Conservation (phyloP, 2,888 invertebrate species). For the Xestia sexstrigata region DNA sequence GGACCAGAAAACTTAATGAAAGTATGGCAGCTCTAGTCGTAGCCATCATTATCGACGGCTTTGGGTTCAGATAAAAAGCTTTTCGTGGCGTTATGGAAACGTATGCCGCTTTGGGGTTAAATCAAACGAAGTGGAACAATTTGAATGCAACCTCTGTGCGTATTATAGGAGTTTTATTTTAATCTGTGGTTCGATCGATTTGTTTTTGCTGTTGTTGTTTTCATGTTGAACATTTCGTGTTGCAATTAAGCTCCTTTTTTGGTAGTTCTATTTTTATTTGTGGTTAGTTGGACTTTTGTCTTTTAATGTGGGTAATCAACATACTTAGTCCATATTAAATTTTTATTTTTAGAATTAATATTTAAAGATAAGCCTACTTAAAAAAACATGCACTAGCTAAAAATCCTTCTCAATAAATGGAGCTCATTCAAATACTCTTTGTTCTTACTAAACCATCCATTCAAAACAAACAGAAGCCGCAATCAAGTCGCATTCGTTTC, state of each 20-base stretch:
- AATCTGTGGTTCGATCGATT: conserved; percentile 57
- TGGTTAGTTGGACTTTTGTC: too few relatives aligned
- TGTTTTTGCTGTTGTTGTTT: conserved; percentile 20
- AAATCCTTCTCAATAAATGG: neutral
- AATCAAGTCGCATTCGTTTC: conserved; percentile 58
- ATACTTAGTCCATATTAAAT: neutral
- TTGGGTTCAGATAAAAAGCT: conserved; percentile 84
- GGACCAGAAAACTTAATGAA: conserved; percentile 87
- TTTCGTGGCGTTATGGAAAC: conserved; percentile 82
- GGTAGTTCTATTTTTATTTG: neutral
- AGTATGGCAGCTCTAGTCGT: conserved; percentile 80
- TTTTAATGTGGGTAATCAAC: neutral
- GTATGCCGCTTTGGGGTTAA: conserved; percentile 83
- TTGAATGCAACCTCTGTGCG: conserved; percentile 65
- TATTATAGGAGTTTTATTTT: conserved; percentile 69
- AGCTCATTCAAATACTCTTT: neutral
- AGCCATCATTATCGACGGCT: conserved; percentile 87
- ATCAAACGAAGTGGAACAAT: conserved; percentile 75
- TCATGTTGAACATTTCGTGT: conserved; percentile 25
- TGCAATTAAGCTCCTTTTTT: neutral
- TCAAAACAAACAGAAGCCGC: conserved; percentile 39
- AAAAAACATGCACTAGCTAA: too few relatives aligned
- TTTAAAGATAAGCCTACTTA: neutral
- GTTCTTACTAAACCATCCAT: neutral
- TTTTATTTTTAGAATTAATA: neutral